Conservation (phyloP, 2,113 vertebrate species). For the Xiphias gladius region DNA sequence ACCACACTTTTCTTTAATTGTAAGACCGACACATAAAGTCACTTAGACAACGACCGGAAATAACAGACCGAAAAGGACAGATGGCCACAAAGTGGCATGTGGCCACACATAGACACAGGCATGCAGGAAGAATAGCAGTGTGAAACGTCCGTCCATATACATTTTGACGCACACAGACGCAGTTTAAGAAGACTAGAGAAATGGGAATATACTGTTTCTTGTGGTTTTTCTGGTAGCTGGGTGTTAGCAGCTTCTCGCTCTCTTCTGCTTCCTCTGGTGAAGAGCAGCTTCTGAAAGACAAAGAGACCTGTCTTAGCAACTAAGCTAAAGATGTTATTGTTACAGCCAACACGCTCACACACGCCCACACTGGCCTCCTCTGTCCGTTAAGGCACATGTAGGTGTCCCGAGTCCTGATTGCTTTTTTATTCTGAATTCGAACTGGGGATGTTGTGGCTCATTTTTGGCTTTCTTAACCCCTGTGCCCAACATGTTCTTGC, state of each 20-base stretch:
- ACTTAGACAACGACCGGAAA: constrained; percentile 28
- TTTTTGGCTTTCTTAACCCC: background rate
- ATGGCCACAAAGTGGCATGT: constrained; percentile 33
- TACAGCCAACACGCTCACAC: background rate
- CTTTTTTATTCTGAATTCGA: background rate
- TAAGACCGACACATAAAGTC: background rate
- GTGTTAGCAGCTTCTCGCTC: constrained; percentile 76
- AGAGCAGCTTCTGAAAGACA: constrained; percentile 83
- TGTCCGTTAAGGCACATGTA: background rate
- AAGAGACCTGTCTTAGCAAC: background rate
- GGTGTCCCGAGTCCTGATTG: background rate
- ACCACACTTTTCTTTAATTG: background rate
- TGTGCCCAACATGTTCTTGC: too few species aligned
- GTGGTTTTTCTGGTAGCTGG: constrained; percentile 83
- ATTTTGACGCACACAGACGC: background rate
- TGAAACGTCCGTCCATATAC: background rate
- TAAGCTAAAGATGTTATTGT: background rate
- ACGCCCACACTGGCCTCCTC: background rate
- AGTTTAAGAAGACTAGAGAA: constrained; percentile 33
- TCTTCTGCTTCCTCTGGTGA: constrained; percentile 85
- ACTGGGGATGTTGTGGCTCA: background rate
- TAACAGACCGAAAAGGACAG: constrained; percentile 21
- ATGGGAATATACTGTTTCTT: constrained; percentile 85
- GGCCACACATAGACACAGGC: background rate
- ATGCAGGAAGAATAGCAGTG: constrained; percentile 1